Conservation (phyloP, 2,797 vertebrate genomes). For the Oreonectes daqikongensis region DNA sequence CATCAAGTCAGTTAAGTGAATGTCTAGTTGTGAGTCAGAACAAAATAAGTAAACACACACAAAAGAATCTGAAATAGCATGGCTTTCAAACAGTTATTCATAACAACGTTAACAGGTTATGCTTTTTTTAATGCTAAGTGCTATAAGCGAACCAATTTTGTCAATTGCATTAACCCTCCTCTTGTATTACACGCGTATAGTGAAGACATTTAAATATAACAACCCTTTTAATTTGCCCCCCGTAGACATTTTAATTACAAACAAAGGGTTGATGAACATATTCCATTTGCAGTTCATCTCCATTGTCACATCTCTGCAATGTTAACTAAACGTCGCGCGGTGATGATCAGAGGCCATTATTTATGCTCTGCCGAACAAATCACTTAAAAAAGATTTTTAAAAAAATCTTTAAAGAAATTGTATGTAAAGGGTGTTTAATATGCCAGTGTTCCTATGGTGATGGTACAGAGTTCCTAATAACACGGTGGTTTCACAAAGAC, state of each 20-base stretch:
- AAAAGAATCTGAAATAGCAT: not conserved
- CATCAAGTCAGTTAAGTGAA: too few relatives aligned
- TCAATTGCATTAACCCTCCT: constrained; percentile 3
- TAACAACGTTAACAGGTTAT: not conserved
- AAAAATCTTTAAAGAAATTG: not conserved
- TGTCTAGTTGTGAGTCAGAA: too few relatives aligned
- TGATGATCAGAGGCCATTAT: not conserved
- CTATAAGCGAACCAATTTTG: not conserved
- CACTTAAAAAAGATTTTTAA: not conserved
- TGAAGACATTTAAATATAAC: constrained; percentile 1
- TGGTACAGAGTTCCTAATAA: not conserved
- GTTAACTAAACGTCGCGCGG: constrained; percentile 9
- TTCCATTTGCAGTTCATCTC: constrained; percentile 11
- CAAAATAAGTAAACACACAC: too few relatives aligned
- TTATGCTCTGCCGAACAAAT: constrained; percentile 1
- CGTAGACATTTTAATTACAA: constrained; percentile 8
- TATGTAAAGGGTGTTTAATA: not conserved
- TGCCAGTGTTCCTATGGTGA: not conserved
- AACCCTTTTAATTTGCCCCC: constrained; percentile 10
- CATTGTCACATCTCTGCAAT: not conserved
- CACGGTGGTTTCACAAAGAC: not conserved
- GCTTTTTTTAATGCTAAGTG: constrained; percentile 1
- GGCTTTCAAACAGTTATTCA: not conserved
- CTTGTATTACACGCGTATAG: constrained; percentile 11
- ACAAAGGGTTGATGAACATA: constrained; percentile 6